Evolutionary conservation across 2,888 invertebrate genomes (phyloP), one percentile per base, ranked within the genome.

Genomic region (Strigamia crassipes): DNA sequence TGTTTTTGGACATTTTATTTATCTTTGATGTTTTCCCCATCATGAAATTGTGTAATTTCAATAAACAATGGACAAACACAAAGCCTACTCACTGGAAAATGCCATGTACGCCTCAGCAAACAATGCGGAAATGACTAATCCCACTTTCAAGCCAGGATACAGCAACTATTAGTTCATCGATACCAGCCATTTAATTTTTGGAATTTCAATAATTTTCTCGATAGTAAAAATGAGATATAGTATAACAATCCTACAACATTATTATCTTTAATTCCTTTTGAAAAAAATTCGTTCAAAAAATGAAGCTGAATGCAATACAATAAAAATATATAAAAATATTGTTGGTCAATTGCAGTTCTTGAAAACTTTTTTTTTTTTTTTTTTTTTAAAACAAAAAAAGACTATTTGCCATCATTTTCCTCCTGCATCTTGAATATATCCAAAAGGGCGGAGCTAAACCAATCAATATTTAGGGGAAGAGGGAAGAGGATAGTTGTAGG

Each of bases 41-140:
- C 66, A 66, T 66, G 27, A 15, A 66, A 66, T 27, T 66, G 66
- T 66, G 66, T 66, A 66, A 23, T 66, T 66, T 66, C 66, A 66
- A 66, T 66, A 66, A 66, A 66, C 66, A 66, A 66, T 66, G 66
- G 66, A 66, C 66, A 66, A 66, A 66, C 66, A 66, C 66, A 13
- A 66, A 66, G 66, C 27, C 27, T 66, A 27, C 31, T 66, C 66
- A 66, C 66, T 66, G 66, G 66, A 66, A 66, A 66, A 66, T 66
- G 66, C 23, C 66, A 66, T 66, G 6, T 66, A 66, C 66, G 66
- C 66, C 12, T 66, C 31, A 31, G 31, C 31, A 66, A 66, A 66
- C 66, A 66, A 66, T 66, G 15, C 66, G 66, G 66, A 66, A 66
- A 23, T 66, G 66, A 66, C 66, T 66, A 66, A 66, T 66, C 66